Percentiles rank a stretch among this genome's conserved stretches.
Evolutionary conservation across 2,113 vertebrate genomes (phyloP).

Genomic region (Okapia johnstoni): DNA sequence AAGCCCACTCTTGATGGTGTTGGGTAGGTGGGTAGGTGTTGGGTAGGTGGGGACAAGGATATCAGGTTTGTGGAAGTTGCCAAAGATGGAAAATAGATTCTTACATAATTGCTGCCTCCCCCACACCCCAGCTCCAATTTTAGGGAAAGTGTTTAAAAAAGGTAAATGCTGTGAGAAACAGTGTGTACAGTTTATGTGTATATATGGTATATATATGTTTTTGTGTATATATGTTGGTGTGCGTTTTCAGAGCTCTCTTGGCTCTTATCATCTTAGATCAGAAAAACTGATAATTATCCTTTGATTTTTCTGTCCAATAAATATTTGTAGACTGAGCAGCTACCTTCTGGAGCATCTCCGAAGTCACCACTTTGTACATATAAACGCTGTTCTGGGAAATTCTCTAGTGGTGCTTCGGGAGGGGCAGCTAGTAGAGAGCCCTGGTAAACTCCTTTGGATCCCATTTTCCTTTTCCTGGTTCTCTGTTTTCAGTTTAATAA

Average conservation of each 20-base stretch:
- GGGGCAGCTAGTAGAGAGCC: background rate
- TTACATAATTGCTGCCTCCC: background rate
- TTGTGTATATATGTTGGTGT: background rate
- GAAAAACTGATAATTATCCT: slow-evolving; percentile 5
- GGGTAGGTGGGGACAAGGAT: background rate
- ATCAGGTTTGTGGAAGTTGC: background rate
- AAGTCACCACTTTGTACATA: background rate
- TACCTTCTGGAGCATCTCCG: background rate
- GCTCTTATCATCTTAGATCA: background rate
- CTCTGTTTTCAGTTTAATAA: slow-evolving; percentile 9
- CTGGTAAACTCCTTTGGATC: background rate
- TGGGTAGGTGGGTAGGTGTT: background rate
- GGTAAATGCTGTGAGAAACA: background rate
- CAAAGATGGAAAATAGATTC: slow-evolving; percentile 19
- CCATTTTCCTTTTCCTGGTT: background rate
- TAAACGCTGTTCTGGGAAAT: background rate
- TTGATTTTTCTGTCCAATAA: background rate
- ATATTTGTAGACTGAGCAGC: background rate
- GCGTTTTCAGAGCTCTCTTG: background rate
- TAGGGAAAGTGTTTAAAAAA: background rate
- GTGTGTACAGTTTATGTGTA: background rate
- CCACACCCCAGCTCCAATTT: background rate
- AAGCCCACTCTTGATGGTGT: background rate
- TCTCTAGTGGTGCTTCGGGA: background rate
- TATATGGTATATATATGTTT: background rate